Evolutionary conservation across 2,888 invertebrate species (phyloP), one percentile per base, ranked within the genome.

Genomic region (Tachina lurida): DNA sequence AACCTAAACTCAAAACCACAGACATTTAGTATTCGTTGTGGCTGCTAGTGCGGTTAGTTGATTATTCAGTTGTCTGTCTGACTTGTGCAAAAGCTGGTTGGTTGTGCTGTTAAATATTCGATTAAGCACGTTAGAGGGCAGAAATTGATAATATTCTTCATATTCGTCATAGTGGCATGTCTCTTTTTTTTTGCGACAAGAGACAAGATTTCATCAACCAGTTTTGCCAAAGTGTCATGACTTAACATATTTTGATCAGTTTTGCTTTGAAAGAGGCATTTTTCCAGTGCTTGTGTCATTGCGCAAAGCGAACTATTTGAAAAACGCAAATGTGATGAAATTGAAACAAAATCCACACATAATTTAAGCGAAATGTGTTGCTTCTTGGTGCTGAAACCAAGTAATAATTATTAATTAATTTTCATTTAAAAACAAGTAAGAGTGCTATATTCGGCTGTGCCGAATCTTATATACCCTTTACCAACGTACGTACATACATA

Each of bases 191-290:
- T 15, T 54, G 15, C 49, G 13, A 58, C 15, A 54, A 45, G 13
- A 65, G 71, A 52, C 71, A 77, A 56, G 49, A 67, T 73, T 77
- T 60, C 12, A 31, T 65, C 17, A 83, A 77, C 67, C 77, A 73
- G 83, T 77, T 81, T 52, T n/a, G 12, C 19, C n/a, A 70, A 76
- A 63, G 82, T 82, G 76, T 82, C 65, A 77, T 70, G 63, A 71
- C 71, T 79, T 60, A 71, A 84, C 49, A 75, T 65, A 84, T 56
- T 56, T 54, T 54, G 10, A 12, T 19, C 13, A 22, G 22, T 2
- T 9, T n/a, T 56, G 17, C 56, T 3, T 10, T 3, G 47, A 12
- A 60, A 39, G 13, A 3, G 22, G 3, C 1, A 54, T 56, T 12
- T 15, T 22, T 22, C 10, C 10, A 3, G n/a, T 60, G 39, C 8